A percentile compares a stretch with the other conserved stretches of the same genome.
Evolutionary conservation across 2,113 vertebrate genomes (phyloP).

Genomic region (Cephalopterus ornatus): DNA sequence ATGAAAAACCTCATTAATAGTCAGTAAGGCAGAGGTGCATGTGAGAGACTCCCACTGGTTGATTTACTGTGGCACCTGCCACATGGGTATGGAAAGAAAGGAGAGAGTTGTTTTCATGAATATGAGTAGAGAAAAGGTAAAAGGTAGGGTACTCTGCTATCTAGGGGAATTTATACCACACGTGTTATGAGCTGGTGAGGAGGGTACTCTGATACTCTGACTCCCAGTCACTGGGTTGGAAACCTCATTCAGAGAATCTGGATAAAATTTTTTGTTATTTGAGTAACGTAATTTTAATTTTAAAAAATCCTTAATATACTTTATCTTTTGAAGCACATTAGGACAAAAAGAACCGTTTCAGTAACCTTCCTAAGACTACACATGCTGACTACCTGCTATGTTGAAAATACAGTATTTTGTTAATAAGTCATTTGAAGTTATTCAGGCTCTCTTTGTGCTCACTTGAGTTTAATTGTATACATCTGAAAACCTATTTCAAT

Average conservation of each 20-base stretch:
- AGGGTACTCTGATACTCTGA: not conserved
- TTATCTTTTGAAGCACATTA: not conserved
- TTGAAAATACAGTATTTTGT: not conserved
- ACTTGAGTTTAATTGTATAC: not conserved
- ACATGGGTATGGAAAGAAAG: not conserved
- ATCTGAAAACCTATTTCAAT: not conserved
- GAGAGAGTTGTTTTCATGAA: not conserved
- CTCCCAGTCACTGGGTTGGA: not conserved
- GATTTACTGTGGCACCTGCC: slow-evolving; percentile 44
- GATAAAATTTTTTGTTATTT: not conserved
- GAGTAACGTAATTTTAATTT: not conserved
- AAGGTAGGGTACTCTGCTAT: not conserved
- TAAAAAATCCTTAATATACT: not conserved
- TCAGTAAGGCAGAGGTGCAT: not conserved
- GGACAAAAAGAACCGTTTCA: not conserved
- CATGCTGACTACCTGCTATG: accelerated
- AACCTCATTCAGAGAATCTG: not conserved
- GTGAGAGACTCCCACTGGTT: not conserved
- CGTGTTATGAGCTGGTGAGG: not conserved
- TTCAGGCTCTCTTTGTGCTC: not conserved
- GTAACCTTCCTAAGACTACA: not conserved
- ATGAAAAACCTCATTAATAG: slow-evolving; percentile 36
- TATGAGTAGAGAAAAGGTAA: not conserved
- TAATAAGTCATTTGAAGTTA: not conserved
- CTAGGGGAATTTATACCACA: not conserved